Base-by-base conservation (phyloP, 2,797 vertebrate genomes). In the Delichon dasypus region DNA sequence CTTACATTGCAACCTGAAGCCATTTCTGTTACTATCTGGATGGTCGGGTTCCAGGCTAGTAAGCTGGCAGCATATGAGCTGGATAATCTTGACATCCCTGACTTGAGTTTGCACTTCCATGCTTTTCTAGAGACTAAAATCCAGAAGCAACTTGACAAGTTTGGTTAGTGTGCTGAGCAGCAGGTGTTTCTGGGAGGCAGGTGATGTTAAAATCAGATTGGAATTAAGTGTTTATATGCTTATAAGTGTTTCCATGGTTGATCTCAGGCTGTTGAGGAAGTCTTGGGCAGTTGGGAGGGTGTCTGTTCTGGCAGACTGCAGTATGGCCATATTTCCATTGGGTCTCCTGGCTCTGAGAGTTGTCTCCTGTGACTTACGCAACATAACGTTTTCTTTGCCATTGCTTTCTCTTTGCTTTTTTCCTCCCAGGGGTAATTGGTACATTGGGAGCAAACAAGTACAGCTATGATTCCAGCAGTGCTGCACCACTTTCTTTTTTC, bases 381-480 rank as follows among this genome's bases (percentile, higher is more conserved):
- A 3, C 16, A 3, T 25, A 27, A 11, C 0, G 0, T 65, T 70
- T 75, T 64, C 51, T 79, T 70, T 58, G 30, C 36, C 0, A 0
- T 54, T 73, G 16, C 38, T 27, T 32, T 45, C 1, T 2, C 4
- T 44, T 62, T 30, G 10, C 8, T 11, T 25, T 42, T 54, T 47
- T 26, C 5, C 38, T 9, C 14, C 7, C 22, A 21, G 45, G 10
- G 70, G 27, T 47, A 47, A 58, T 44, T 45, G 18, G 29, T 40
- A 18, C 22, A 5, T 25, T 29, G 29, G 16, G 64, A 66, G 25
- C 51, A 51, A 61, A 12, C 9, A 27, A 18, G 22, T 22, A 23
- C 26, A 62, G 20, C 55, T 51, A 8, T 55, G 48, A 58, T 54
- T 61, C 47, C 10, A 68, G 29, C 13, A 21, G 25, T 10, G 13